A percentile compares a stretch with the other conserved stretches of the same genome.
Evolutionary conservation across 2,113 vertebrate genomes (phyloP).

Genomic region (Polyodon spathula): DNA sequence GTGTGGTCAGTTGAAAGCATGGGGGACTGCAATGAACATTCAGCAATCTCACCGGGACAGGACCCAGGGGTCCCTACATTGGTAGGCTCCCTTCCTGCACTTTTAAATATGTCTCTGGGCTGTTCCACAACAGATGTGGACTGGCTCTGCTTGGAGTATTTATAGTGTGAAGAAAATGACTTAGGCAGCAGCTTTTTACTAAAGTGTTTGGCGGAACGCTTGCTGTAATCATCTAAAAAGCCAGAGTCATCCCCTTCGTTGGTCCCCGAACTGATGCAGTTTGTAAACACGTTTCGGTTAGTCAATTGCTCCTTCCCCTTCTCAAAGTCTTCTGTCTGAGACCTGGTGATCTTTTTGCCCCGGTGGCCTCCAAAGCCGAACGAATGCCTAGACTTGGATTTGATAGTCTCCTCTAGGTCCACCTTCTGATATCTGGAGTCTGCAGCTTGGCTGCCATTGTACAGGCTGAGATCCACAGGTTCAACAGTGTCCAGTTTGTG

Average conservation of each 20-base stretch:
- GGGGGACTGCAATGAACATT: conserved; percentile 77
- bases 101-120: conserved; percentile 53
- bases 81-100: conserved; percentile 42
- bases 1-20: conserved; percentile 84
- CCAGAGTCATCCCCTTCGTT: conserved; percentile 90
- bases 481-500: conserved; percentile 47
- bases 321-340: conserved; percentile 86
- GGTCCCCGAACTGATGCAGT: conserved; percentile 83
- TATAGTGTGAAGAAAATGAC: conserved; percentile 87
- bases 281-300: conserved; percentile 89
- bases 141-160: conserved; percentile 66
- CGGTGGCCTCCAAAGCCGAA: conserved; percentile 75
- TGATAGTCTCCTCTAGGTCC: conserved; percentile 51
- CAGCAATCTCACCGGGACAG: conserved; percentile 62
- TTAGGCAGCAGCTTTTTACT: conserved; percentile 83
- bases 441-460: conserved; percentile 58
- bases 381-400: conserved; percentile 69
- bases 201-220: conserved; percentile 59
- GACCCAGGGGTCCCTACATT: conserved; percentile 51
- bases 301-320: conserved; percentile 59
- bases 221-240: conserved; percentile 76
- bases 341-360: conserved; percentile 84
- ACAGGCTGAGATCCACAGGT: conserved; percentile 57
- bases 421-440: conserved; percentile 48
- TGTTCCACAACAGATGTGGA: conserved; percentile 45